These are phyloP conservation scores for Pomacea maculata DNA, from an alignment of 1,140 invertebrate genomes.

Conservation along the genomic window DNA sequence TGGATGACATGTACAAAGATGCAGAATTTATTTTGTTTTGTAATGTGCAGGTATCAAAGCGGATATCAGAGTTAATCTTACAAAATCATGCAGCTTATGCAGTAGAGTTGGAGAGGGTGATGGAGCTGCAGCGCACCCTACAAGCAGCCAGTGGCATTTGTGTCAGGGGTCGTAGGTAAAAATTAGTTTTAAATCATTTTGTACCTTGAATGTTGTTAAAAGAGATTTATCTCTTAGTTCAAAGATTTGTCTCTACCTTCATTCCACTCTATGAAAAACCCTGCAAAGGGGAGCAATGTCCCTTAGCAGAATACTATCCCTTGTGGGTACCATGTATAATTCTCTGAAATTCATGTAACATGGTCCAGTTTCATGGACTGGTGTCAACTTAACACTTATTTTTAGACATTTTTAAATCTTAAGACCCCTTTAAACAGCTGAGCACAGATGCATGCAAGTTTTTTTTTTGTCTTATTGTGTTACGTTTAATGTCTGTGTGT, in stretches of 20 bases:
- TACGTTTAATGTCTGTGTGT: no score
- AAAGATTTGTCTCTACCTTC: background rate
- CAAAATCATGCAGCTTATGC: conserved; percentile 88
- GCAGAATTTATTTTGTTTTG: background rate
- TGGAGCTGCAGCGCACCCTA: conserved; percentile 79
- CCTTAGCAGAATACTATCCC: no score
- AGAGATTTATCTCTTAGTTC: background rate
- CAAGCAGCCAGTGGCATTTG: conserved; percentile 64
- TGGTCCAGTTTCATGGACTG: no score
- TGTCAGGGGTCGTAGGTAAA: conserved; percentile 56
- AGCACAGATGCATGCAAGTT: no score
- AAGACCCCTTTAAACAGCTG: no score
- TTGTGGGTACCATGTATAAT: no score
- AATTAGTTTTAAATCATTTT: background rate
- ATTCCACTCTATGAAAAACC: no score
- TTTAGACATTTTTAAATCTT: no score
- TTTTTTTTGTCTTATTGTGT: no score
- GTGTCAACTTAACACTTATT: no score
- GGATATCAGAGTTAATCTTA: conserved; percentile 88
- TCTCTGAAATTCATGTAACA: no score
- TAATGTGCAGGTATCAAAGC: conserved; percentile 74
- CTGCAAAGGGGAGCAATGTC: no score
- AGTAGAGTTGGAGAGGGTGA: conserved; percentile 82
- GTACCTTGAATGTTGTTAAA: background rate
- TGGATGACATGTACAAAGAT: background rate